phyloP scores from a whole-genome alignment of 2,888 invertebrate genomes.

The Dasypogon diadema region DNA sequence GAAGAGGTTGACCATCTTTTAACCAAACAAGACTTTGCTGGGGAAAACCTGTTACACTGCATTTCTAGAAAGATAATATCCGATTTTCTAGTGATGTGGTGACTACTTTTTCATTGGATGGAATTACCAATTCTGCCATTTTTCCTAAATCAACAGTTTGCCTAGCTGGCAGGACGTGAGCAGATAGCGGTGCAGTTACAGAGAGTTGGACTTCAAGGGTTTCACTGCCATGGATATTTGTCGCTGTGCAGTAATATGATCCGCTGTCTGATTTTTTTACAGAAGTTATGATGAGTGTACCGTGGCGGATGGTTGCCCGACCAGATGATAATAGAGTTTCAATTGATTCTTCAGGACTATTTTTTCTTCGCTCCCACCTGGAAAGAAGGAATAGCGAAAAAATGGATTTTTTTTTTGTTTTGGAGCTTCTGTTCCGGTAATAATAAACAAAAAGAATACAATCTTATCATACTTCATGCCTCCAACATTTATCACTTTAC shows the following conservation, averaged over 20 bases:
- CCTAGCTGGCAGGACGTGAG: constrained; percentile 79
- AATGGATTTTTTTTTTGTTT: no score
- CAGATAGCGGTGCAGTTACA: constrained; percentile 78
- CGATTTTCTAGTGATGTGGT: no score
- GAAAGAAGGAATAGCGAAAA: no score
- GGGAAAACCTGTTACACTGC: constrained; percentile 87
- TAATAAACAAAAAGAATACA: no score
- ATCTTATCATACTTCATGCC: no score
- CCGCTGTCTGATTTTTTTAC: constrained; percentile 70
- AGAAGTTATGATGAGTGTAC: constrained; percentile 70
- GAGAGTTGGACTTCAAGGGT: constrained; percentile 71
- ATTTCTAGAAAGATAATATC: constrained; percentile 72
- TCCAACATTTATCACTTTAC: no score
- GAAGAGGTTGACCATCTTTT: constrained; percentile 78
- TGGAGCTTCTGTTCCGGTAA: no score
- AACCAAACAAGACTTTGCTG: constrained; percentile 81
- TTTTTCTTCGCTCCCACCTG: constrained; percentile 70
- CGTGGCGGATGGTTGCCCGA: constrained; percentile 70
- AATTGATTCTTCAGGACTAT: constrained; percentile 70
- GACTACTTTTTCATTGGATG: no score
- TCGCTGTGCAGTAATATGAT: constrained; percentile 71
- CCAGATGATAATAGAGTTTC: constrained; percentile 68
- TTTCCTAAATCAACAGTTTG: constrained; percentile 85
- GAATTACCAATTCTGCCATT: constrained; percentile 79
- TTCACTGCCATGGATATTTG: constrained; percentile 71